Evolutionary conservation across 92 coral and sea anemone genomes (phyloP), one percentile per base, ranked within the genome.

Genomic region (Porites rus): DNA sequence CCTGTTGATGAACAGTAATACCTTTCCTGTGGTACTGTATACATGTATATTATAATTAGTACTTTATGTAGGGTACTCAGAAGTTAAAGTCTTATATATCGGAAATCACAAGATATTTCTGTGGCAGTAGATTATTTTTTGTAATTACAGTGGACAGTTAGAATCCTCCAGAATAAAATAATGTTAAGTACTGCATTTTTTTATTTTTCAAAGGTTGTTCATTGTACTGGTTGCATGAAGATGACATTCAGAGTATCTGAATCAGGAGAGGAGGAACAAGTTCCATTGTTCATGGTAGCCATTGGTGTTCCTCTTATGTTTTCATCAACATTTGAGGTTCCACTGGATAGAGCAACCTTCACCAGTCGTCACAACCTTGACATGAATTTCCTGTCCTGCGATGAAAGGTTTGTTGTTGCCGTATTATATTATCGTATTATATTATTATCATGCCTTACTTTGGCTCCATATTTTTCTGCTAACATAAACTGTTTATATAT

Each of bases 351-450:
- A 85, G 88, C 98, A 24, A 97, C 99, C 9, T 97, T 95, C 86
- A 92, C 98, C 31, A 97, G 99, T 77, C 96, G 98, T n/a, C 99
- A 97, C 90, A 92, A 94, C 78, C 86, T 97, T 86, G 99, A 97
- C 90, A 90, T 97, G 96, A 97, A 95, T 61, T 95, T 97, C 90
- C 82, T 97, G 25, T 96, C 91, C 80, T 97, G 99, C 70, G 99
- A 97, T 85, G 98, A 97, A 31, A 90, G 96, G 99, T 96, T 69
- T 53, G 85, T 76, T 12, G 78, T 10, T 46, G 77, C 8, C 8
- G 0, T 10, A 8, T 19, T 46, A 14, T 10, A 8, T 19, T 46
- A 14, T 50, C 16, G 4, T 1, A 12, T 7, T 9, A 68, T 6
- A 1, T 13, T 22, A 18, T 38, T 38, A 38, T 38, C 6, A 38